Base-by-base conservation (phyloP, 1,140 invertebrate genomes). In the Hycleus phaleratus region DNA sequence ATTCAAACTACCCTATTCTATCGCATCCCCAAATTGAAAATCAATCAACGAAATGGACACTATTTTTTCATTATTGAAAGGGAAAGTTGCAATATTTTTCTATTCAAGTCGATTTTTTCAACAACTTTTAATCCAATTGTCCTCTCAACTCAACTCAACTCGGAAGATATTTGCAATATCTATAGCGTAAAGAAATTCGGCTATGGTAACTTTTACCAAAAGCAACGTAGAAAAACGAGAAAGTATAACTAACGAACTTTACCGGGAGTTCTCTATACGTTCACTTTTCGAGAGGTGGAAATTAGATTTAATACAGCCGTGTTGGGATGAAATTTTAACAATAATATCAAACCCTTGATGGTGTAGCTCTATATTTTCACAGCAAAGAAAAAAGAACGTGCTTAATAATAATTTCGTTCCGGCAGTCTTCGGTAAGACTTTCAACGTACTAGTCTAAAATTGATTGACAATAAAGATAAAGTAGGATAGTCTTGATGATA, bases 61-160 rank as follows among this genome's bases (percentile, higher is more conserved):
- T 18, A 2, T 18, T 18, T 18, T 18, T 18, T 18, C 18, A 18
- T 18, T 18, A 18, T 18, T 18, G 18, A 18, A 18, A 18, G 18
- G 18, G 18, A 18, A 18, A 18, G 1, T 18, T 18, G 18, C 18
- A 18, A 18, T 18, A 18, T 18, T 18, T 18, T 18, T 1, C 18
- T 18, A 18, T 18, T 18, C 18, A 46, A 38, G 43, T 53, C 42
- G 42, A 26, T 45, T 18, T 18, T 12, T 18, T 18, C 18, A 32
- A 45, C 44, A 52, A 53, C 40, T 53, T 53, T 53, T 53, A 53
- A 53, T 53, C 51, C 51, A 45, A 53, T 53, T 53, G 51, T 53
- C 4, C 7, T 32, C 4, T 18, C 18, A 18, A 52, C 50, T 38
- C 18, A 18, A 52, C 50, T 38, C 49, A 26, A 44, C 40, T 40